Evolutionary conservation across 2,113 vertebrate genomes (phyloP).

Genomic region (Cavia porcellus): DNA sequence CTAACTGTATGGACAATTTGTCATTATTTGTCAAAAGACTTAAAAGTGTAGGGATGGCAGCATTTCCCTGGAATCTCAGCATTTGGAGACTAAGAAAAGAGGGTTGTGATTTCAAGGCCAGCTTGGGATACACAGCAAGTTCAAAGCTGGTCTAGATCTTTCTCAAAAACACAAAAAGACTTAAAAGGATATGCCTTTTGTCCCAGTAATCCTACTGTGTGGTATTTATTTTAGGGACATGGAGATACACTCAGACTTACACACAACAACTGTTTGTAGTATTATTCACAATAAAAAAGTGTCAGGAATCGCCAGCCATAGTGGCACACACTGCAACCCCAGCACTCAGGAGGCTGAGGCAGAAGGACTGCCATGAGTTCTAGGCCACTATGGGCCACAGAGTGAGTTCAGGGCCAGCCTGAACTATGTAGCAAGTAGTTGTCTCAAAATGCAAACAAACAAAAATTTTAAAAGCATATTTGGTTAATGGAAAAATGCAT

Average conservation of each 20-base stretch:
- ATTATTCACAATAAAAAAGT: slow-evolving; percentile 46
- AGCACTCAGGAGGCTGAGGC: background rate
- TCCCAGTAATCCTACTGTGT: background rate
- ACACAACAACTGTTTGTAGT: background rate
- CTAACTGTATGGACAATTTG: slow-evolving; percentile 28
- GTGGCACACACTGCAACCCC: background rate
- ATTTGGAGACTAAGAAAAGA: background rate
- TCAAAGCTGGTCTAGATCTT: background rate
- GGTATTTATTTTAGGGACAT: background rate
- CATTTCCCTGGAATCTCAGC: background rate
- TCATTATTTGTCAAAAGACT: background rate
- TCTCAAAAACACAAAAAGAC: background rate
- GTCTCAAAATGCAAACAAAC: background rate
- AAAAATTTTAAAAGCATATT: slow-evolving; percentile 18
- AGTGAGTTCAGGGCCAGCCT: background rate
- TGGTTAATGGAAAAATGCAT: slow-evolving; percentile 51
- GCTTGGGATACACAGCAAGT: background rate
- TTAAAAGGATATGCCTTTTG: background rate
- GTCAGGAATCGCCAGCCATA: background rate
- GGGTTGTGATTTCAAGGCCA: background rate
- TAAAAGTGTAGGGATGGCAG: background rate
- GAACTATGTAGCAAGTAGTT: background rate
- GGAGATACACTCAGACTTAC: background rate
- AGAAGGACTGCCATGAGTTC: background rate
- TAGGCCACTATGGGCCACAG: background rate